These are phyloP conservation scores for Callopanchax toddi DNA, from an alignment of 2,113 vertebrate species.

Conservation along the genomic window DNA sequence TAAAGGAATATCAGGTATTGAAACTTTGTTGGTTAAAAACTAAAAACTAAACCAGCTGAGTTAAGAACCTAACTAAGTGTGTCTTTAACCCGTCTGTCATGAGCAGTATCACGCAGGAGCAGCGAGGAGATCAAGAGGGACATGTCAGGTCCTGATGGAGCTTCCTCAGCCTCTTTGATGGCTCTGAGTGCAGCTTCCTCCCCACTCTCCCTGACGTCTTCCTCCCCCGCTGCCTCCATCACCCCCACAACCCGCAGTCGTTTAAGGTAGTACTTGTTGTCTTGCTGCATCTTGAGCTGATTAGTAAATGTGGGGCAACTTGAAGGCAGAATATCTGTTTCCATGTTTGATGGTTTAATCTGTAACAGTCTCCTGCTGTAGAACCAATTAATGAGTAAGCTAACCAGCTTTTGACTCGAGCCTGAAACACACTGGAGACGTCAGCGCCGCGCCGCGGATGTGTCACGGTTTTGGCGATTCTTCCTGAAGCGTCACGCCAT, in stretches of 20 bases:
- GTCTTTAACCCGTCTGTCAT: not conserved
- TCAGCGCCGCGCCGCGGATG: too few relatives aligned
- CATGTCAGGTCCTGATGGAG: slow-evolving; percentile 84
- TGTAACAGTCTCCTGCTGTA: not conserved
- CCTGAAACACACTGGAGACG: too few relatives aligned
- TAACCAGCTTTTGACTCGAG: too few relatives aligned
- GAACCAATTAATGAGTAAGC: not conserved
- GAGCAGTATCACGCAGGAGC: slow-evolving; percentile 87
- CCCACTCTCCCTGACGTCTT: slow-evolving; percentile 89
- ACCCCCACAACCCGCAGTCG: slow-evolving; percentile 92
- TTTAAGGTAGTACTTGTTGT: slow-evolving; percentile 81
- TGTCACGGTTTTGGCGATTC: too few relatives aligned
- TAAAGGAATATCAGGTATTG: slow-evolving; percentile 90
- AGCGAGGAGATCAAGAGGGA: slow-evolving; percentile 95
- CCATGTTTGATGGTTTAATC: not conserved
- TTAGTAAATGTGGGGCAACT: too few relatives aligned
- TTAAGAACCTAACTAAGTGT: too few relatives aligned
- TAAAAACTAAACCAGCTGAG: too few relatives aligned
- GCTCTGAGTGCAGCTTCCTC: slow-evolving; percentile 88
- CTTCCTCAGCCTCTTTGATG: slow-evolving; percentile 87
- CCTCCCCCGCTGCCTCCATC: slow-evolving; percentile 91
- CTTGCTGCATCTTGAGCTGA: too few relatives aligned
- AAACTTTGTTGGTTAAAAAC: too few relatives aligned
- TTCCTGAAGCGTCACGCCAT: too few relatives aligned
- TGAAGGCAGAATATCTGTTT: too few relatives aligned